A percentile compares a stretch with the other conserved stretches of the same genome.
Evolutionary conservation across 2,113 vertebrate genomes (phyloP).

Genomic region (Protobothrops flavoviridis): DNA sequence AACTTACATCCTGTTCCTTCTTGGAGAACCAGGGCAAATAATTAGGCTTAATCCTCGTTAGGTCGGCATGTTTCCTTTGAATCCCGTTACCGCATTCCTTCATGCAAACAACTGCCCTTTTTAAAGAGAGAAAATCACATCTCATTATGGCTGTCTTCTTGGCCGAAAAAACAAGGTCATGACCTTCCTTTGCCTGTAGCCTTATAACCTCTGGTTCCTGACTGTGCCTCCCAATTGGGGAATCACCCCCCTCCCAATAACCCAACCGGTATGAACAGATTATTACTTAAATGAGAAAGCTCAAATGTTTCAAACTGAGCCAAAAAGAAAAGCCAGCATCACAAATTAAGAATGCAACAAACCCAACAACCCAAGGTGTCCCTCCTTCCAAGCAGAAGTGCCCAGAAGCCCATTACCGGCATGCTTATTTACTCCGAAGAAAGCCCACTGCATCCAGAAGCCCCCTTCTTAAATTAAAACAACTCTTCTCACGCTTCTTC

Average conservation of each 20-base stretch:
- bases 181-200: conserved; percentile 70
- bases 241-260: background rate
- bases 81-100: conserved; percentile 63
- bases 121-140: conserved; percentile 27
- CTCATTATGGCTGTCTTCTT: conserved; percentile 74
- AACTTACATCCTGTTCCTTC: conserved; percentile 49
- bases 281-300: background rate
- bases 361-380: background rate
- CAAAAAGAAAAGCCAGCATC: background rate
- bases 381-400: background rate
- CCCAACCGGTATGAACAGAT: background rate
- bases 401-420: background rate
- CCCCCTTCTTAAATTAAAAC: background rate
- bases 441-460: background rate
- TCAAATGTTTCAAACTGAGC: background rate
- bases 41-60: conserved; percentile 69
- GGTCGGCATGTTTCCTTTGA: conserved; percentile 65
- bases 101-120: conserved; percentile 49
- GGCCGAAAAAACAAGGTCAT: conserved; percentile 63
- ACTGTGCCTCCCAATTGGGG: conserved; percentile 29
- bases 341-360: background rate
- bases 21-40: conserved; percentile 27
- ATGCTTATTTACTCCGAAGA: background rate
- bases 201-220: conserved; percentile 56
- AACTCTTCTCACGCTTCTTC: background rate